A percentile compares a stretch with the other conserved stretches of the same genome.
phyloP scores from a whole-genome alignment of 2,797 vertebrate genomes.

The Ciconia nigra region DNA sequence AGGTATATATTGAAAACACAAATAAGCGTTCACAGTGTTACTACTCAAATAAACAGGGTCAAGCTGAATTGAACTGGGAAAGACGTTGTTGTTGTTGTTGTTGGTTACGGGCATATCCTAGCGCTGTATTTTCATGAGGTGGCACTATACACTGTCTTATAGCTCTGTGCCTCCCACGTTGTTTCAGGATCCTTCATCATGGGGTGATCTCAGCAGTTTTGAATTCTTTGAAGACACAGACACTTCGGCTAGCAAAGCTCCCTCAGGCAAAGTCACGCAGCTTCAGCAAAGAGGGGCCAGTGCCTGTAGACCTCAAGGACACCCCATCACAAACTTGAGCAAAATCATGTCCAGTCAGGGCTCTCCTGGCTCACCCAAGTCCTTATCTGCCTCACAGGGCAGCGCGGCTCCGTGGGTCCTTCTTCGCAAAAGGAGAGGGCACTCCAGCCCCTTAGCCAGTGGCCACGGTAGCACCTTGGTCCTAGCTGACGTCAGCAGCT shows the following conservation, averaged over 20 bases:
- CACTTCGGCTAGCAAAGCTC: constrained; percentile 73
- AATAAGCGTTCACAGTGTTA: not conserved
- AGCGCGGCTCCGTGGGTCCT: constrained; percentile 72
- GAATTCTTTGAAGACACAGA: constrained; percentile 81
- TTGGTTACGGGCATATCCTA: constrained; percentile 27
- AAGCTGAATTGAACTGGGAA: not conserved
- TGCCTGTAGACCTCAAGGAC: constrained; percentile 68
- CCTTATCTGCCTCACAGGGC: constrained; percentile 76
- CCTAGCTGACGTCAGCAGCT: constrained; percentile 80
- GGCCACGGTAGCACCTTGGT: constrained; percentile 73
- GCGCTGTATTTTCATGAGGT: constrained; percentile 65
- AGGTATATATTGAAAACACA: not conserved
- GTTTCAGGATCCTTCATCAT: constrained; percentile 88
- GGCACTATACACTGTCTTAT: constrained; percentile 74
- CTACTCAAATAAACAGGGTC: not conserved
- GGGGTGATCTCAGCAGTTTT: constrained; percentile 83
- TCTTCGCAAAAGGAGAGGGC: constrained; percentile 76
- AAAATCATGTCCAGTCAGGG: constrained; percentile 69
- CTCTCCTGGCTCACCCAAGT: constrained; percentile 69
- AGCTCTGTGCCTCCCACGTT: constrained; percentile 81
- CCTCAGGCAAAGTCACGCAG: constrained; percentile 69
- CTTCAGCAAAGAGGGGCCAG: constrained; percentile 73
- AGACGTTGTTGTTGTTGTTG: not conserved
- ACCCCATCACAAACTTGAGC: constrained; percentile 71
- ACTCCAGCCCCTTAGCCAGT: constrained; percentile 69